Base-by-base conservation (phyloP, 1,140 invertebrate genomes). In the Drosophila sulfurigaster region DNA sequence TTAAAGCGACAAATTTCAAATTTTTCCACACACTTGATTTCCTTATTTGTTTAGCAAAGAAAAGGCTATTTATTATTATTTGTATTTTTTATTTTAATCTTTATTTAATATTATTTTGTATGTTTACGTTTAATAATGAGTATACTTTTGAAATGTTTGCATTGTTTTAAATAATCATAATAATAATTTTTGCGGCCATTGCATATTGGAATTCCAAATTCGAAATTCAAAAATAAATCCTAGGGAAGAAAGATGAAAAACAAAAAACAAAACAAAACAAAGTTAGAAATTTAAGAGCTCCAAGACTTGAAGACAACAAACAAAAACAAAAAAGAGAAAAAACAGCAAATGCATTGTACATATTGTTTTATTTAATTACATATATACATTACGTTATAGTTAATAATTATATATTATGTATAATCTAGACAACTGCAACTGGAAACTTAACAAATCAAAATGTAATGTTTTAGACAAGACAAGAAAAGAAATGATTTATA, bases 361-460 rank as follows among this genome's bases (percentile, higher is more conserved):
- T 87, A 87, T 83, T 87, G 83, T 57, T 87, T 88, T 88, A 87
- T 88, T 87, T 87, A 88, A 88, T 83, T 87, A 87, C 63, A 68
- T 58, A 66, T 35, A 62, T 45, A 38, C 67, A 41, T 13, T 43
- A 43, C 20, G 20, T 25, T 43, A 43, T 13, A 74, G 20, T 3
- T 45, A 54, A 32, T 62, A 62, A 15, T 16, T 65, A 13, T 25
- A 68, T 7, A 16, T 58, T 65, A 51, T 72, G 28, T 49, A 54
- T 63, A 25, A 63, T 54, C 13, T 63, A 77, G 62, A 59, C 67
- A 77, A 58, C 78, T 72, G 78, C 65, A 69, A 77, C 64, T 66
- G 43, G 15, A 38, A 77, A 88, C 81, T 89, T 86, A 86, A 79
- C 11, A 72, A 64, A 77, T 69, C 7, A 41, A 51, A 51, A 32